Base-by-base conservation (phyloP, 2,113 vertebrate genomes). In the Uropsilus gracilis region DNA sequence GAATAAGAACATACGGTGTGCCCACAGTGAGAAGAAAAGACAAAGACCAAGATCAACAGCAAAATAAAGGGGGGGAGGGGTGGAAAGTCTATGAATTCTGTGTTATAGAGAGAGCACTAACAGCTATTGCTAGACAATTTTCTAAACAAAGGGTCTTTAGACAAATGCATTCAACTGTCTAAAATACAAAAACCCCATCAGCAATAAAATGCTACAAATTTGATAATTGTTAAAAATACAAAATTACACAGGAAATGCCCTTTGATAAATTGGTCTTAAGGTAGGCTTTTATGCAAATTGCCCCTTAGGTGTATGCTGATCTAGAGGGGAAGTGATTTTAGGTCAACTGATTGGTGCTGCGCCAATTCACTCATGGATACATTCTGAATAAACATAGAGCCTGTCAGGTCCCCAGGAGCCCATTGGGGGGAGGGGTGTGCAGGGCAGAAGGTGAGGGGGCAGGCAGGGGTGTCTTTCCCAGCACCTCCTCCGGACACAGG, bases 211-310 rank as follows among this genome's bases (percentile, higher is more conserved):
- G 72, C 68, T 69, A 57, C 63, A 53, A 32, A 55, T 89, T 8
- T 53, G 64, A 46, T 44, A 34, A 68, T 55, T 24, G 82, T 81
- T 68, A 39, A 71, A 89, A 80, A 86, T 63, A 93, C 93, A 93
- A 96, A 97, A 96, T n/a, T 34, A 48, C 34, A 37, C 30, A 69
- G 78, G 87, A 95, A 90, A 73, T 28, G 30, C 66, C 64, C 66
- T 81, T 30, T 46, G 86, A 94, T 53, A 94, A 95, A 39, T 2
- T n/a, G 57, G 13, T n/a, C 55, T 93, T 57, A 18, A 44, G 26
- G 81, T 42, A 57, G 82, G n/a, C 85, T n/a, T 55, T 7, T 17
- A 5, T 55, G 91, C 20, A 20, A 39, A 50, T 0, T 3, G 76
- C 81, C 64, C 30, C n/a, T n/a, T n/a, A n/a, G n/a, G 0, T n/a